Evolutionary conservation across 2,888 invertebrate species (phyloP).

Genomic region (Epinotia bilunana): DNA sequence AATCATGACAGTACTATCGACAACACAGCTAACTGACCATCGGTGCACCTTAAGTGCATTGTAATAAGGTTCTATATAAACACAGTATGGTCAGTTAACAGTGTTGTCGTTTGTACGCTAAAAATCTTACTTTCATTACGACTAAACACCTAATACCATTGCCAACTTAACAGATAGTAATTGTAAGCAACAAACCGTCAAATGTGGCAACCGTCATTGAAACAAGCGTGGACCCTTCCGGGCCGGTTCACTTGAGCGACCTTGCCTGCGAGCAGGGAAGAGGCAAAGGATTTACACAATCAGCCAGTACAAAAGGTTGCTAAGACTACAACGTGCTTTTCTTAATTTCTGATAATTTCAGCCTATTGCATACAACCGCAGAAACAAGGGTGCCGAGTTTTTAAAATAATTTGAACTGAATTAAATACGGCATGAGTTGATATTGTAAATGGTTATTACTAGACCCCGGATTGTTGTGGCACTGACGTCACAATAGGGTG

Average conservation of each 20-base stretch:
- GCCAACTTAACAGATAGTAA: conserved; percentile 30
- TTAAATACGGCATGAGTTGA: too few relatives aligned
- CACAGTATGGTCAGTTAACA: too few relatives aligned
- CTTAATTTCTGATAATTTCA: background rate
- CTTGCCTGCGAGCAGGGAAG: conserved; percentile 57
- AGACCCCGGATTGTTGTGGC: too few relatives aligned
- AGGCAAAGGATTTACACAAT: conserved; percentile 35
- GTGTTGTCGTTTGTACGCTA: too few relatives aligned
- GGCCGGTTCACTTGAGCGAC: conserved; percentile 62
- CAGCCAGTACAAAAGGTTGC: conserved; percentile 15
- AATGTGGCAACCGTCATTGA: conserved; percentile 58
- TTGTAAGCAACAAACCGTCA: conserved; percentile 29
- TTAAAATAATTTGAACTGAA: background rate
- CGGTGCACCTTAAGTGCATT: too few relatives aligned
- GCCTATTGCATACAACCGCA: background rate
- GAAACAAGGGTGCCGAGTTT: background rate
- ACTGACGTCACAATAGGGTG: too few relatives aligned
- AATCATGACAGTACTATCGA: too few relatives aligned
- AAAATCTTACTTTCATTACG: conserved; percentile 27
- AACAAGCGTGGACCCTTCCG: conserved; percentile 67
- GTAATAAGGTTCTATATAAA: too few relatives aligned
- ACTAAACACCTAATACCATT: conserved; percentile 20
- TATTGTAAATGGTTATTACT: too few relatives aligned
- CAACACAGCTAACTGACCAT: too few relatives aligned
- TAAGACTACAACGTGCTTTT: background rate